phyloP scores from a whole-genome alignment of 2,888 invertebrate species.

The Eilema depressum region DNA sequence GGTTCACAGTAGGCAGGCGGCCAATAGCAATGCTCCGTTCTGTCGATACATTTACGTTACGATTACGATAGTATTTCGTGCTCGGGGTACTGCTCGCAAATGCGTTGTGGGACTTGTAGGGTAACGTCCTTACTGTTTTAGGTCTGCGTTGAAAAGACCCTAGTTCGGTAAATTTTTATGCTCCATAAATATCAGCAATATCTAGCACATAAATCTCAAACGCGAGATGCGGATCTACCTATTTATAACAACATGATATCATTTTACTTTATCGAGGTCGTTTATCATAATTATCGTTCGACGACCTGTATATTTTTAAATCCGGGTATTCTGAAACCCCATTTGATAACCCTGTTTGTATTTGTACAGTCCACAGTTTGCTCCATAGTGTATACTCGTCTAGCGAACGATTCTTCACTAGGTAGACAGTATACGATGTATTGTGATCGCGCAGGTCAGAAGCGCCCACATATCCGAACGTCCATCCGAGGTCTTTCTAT shows the following conservation, averaged over 20 bases:
- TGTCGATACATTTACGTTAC: no score
- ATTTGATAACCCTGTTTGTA: constrained; percentile 8
- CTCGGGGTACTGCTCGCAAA: no score
- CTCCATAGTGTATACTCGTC: background rate
- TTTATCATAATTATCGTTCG: constrained; percentile 2
- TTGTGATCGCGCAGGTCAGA: background rate
- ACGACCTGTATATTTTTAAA: background rate
- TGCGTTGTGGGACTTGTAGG: no score
- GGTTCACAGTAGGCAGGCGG: no score
- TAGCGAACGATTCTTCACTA: background rate
- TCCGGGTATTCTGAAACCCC: background rate
- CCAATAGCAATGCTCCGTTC: no score
- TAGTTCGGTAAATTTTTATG: background rate
- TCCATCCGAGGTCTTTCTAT: background rate
- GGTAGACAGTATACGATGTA: background rate
- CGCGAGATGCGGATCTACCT: background rate
- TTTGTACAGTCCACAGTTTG: background rate
- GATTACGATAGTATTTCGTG: no score
- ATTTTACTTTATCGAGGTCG: background rate
- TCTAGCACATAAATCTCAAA: background rate
- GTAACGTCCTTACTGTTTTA: no score
- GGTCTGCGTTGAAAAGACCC: background rate
- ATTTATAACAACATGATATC: constrained; percentile 6
- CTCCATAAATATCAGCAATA: background rate
- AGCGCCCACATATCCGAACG: background rate